Evolutionary conservation across 1,140 invertebrate species (phyloP), one percentile per base, ranked within the genome.

Genomic region (Pseudomyrmex cubaensis): DNA sequence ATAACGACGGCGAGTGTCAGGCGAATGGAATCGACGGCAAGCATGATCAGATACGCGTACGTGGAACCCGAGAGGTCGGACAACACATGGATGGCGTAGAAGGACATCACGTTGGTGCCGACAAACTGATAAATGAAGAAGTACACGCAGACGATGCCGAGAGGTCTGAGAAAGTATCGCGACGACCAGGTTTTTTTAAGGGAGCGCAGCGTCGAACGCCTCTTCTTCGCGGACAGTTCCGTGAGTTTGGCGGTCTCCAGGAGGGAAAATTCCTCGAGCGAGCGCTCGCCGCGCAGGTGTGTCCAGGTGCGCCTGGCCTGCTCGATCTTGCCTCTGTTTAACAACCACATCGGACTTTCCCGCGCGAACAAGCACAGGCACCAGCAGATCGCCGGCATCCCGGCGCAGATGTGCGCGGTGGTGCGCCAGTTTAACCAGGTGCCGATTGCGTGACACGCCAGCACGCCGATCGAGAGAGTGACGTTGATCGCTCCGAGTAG

Each of bases 271-370:
- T 91, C 93, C 72, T 78, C 61, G 25, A 87, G 17, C 20, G 67
- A 84, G 13, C 67, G 52, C 12, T 62, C 52, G 13, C 88, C 90
- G 54, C 85, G 80, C 8, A 89, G 63, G 15, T 67, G 74, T 10
- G 66, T 82, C 90, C 95, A 96, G 0, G 95, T 90, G 76, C 93
- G 91, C 2, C 93, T 86, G 0, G 95, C 96, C 52, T 95, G 91
- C 75, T 95, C 92, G 2, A 93, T 89, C 78, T 93, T 90, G 17
- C 95, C 95, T 87, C 95, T 95, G 4, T 95, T 94, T 0, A 95
- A 94, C 61, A 97, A 91, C 96, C 96, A 97, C 1, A 95, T 94
- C 1, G 97, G 97, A 74, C 97, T 97, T 92, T 98, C 97, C 0
- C 96, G 96, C 1, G 96, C 93, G 17, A 96, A 94, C 20, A 92